Base-by-base conservation (phyloP, 2,888 invertebrate genomes). In the Leptinotarsa tumamoca region DNA sequence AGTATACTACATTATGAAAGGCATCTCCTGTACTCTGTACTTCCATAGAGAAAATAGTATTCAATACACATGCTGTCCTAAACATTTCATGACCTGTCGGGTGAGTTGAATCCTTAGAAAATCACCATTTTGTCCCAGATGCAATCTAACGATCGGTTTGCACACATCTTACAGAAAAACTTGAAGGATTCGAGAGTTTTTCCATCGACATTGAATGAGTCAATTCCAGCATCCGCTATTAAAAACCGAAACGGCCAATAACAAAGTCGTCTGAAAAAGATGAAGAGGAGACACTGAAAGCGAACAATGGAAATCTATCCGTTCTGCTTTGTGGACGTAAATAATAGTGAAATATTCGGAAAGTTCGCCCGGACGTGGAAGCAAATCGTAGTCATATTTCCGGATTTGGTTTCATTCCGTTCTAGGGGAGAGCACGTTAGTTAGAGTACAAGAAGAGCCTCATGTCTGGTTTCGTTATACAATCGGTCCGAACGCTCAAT, bases 291-390 rank as follows among this genome's bases (percentile, higher is more conserved):
- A 71, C 71, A 67, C 61, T 49, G 76, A 74, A 73, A 70, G 66
- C 66, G 74, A 77, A 80, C 80, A 80, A 80, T 75, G 74, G 71
- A 74, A 75, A 74, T 71, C 72, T 76, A 80, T 80, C 82, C 82
- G 83, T 82, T 83, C 79, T 82, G 82, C 80, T 81, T 79, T 79
- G 81, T 83, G 82, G 73, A 78, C 83, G 80, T 85, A 82, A 83
- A 85, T 84, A 85, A 84, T 84, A 76, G 82, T 81, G 83, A 84
- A 84, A 84, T 84, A 84, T 84, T 84, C 83, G 79, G 78, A 81
- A 82, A 83, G 80, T 83, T 84, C 78, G 79, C 80, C 84, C 84
- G 84, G 84, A 84, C 82, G 80, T 82, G 82, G 84, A 82, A 83
- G 83, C 81, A 79, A 82, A 82, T 82, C 82, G 82, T 76, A 79